Percentiles rank a stretch among this genome's conserved stretches.
phyloP scores from a whole-genome alignment of 2,797 vertebrate genomes.

The Phalanger gymnotis region DNA sequence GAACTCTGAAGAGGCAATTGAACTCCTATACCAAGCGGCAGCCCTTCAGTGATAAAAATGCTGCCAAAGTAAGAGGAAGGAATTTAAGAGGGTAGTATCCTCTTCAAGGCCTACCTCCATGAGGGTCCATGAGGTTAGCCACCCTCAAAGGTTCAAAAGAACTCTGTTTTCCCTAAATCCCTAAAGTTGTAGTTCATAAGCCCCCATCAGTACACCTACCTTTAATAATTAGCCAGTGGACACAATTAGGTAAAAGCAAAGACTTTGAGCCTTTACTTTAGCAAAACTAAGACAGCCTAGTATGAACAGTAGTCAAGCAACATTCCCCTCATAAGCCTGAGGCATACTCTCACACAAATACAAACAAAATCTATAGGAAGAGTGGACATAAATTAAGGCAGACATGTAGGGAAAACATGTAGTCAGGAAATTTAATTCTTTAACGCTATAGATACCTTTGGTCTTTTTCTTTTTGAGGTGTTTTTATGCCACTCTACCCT shows the following conservation, averaged over 20 bases:
- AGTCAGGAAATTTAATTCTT: background rate
- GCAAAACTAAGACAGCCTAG: background rate
- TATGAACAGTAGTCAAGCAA: background rate
- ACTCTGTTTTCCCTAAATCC: background rate
- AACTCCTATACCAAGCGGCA: background rate
- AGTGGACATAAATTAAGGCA: background rate
- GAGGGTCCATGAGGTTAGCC: background rate
- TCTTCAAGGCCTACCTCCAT: background rate
- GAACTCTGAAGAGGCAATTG: background rate
- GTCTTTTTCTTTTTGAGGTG: background rate
- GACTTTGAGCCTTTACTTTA: background rate
- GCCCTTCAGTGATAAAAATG: background rate
- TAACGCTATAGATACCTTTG: background rate
- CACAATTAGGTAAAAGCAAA: background rate
- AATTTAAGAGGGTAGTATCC: background rate
- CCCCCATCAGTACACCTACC: background rate
- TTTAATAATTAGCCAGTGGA: background rate
- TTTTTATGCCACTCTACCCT: background rate
- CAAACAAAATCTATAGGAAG: background rate
- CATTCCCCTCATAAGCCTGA: background rate
- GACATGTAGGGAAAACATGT: background rate
- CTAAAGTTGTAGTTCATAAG: background rate
- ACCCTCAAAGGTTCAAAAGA: background rate
- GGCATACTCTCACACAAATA: background rate
- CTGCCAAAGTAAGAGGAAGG: conserved; percentile 1